Conservation (phyloP, 2,888 invertebrate genomes). For the Kryphioiulus occultus region DNA sequence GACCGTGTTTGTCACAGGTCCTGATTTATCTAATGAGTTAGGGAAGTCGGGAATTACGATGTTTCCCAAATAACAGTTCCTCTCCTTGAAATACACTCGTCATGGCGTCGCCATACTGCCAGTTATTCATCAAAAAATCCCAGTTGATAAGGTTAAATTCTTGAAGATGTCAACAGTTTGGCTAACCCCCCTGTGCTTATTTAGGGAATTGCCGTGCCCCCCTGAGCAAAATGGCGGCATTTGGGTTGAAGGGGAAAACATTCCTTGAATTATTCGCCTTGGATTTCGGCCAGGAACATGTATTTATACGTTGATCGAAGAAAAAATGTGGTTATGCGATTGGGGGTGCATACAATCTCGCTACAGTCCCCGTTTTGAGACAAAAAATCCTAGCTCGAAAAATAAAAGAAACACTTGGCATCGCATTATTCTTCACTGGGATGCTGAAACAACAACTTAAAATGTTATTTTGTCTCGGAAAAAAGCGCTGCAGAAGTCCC, state of each 20-base stretch:
- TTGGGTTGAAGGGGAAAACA: not conserved
- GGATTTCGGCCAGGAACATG: constrained; percentile 5
- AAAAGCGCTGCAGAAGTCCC: not conserved
- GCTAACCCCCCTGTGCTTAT: constrained; percentile 4
- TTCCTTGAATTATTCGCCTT: constrained; percentile 15
- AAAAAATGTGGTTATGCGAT: not conserved
- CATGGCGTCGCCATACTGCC: not conserved
- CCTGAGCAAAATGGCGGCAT: not conserved
- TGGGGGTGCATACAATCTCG: not conserved
- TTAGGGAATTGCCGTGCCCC: not conserved
- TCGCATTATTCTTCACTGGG: not conserved
- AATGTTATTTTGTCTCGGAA: not conserved
- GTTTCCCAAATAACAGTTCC: not conserved
- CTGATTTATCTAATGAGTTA: constrained; percentile 15
- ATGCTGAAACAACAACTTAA: not conserved
- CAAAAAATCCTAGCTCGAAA: not conserved
- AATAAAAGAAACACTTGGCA: not conserved
- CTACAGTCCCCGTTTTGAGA: not conserved
- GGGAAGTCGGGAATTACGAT: constrained; percentile 14
- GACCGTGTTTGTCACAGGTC: not conserved
- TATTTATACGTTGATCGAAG: constrained; percentile 13
- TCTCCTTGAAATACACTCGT: constrained; percentile 23
- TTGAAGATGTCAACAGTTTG: not conserved
- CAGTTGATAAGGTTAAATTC: constrained; percentile 1
- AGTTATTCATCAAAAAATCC: not conserved